Evolutionary conservation across 1,140 invertebrate genomes (phyloP), one percentile per base, ranked within the genome.

Genomic region (Drosophila yakuba): DNA sequence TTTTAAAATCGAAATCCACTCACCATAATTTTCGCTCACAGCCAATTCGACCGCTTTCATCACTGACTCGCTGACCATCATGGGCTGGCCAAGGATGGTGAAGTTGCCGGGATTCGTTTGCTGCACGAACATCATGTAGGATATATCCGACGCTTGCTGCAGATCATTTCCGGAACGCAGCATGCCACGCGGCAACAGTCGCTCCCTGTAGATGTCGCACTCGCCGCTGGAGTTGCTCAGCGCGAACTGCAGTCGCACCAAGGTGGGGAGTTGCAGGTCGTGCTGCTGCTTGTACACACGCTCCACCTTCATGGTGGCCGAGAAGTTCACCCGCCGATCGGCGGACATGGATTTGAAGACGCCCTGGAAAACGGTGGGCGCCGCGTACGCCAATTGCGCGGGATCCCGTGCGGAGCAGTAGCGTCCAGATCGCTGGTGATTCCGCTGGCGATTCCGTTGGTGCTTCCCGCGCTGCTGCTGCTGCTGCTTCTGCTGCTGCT

Each of bases 111-210:
- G 94, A 92, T 94, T 94, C 72, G 94, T 93, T 85, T 94, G 94
- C 89, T 94, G 94, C 85, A 94, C 94, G 93, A 95, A 95, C 92
- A 95, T 94, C 91, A 95, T 92, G 93, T 95, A 95, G 92, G 93
- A 93, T 91, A 94, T 93, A 35, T 79, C 80, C 90, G 94, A 94
- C 63, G 94, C 94, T 75, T 94, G 93, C 80, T 95, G 94, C 80
- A 95, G 94, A 83, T 95, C 78, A 50, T 90, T 94, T 62, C 94
- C 94, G 20, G 73, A 76, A 62, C 93, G 92, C 78, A 94, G 93
- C 62, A 93, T 86, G 71, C 92, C 93, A 78, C 93, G 81, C 14
- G 83, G 76, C 51, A 77, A 63, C 60, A 92, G 57, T 7, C 71
- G 78, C 71, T 82, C 82, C 15, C 88, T 68, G 73, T 92, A 92